These are phyloP conservation scores for Aurelia sp. DNA, from an alignment of 30 jellyfish, hydroid and myxozoan genomes.

Conservation along the genomic window DNA sequence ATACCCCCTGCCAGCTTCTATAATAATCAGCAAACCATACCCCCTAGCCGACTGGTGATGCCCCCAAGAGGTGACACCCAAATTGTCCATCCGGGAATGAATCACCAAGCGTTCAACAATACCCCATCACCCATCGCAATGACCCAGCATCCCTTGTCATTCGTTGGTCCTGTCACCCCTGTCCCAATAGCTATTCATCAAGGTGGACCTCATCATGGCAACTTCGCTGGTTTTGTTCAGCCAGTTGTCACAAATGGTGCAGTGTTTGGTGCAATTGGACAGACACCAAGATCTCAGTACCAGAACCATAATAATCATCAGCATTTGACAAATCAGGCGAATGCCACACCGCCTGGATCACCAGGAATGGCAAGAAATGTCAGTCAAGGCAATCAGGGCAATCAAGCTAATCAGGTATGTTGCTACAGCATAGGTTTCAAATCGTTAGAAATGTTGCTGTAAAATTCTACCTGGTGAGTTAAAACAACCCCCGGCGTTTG, in stretches of 20 bases:
- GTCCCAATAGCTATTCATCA: slow-evolving; percentile 12
- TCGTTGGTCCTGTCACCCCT: slow-evolving; percentile 55
- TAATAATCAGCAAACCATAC: slow-evolving; percentile 32
- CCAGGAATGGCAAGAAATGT: slow-evolving; percentile 51
- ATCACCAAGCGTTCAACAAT: slow-evolving; percentile 2
- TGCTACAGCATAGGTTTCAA: too few relatives aligned
- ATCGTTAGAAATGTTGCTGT: too few relatives aligned
- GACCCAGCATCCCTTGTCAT: slow-evolving; percentile 75
- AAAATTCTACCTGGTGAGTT: too few relatives aligned
- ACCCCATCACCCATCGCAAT: slow-evolving; percentile 28
- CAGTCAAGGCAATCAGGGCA: slow-evolving; percentile 41
- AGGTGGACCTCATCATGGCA: slow-evolving; percentile 20
- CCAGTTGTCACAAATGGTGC: slow-evolving; percentile 68
- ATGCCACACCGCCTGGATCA: slow-evolving; percentile 60
- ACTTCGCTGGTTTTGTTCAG: slow-evolving; percentile 59
- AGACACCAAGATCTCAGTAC: slow-evolving; percentile 65
- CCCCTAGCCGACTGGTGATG: slow-evolving; percentile 38
- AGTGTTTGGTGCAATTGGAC: slow-evolving; percentile 87
- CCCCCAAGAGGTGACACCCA: slow-evolving; percentile 36
- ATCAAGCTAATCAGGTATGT: slow-evolving; percentile 8
- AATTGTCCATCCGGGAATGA: slow-evolving; percentile 19
- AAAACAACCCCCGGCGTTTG: too few relatives aligned
- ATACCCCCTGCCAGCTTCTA: slow-evolving; percentile 46
- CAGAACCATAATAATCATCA: slow-evolving; percentile 21
- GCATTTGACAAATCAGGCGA: slow-evolving; percentile 7